phyloP scores from a whole-genome alignment of 2,888 invertebrate species.

The Drosophila melanosoma region DNA sequence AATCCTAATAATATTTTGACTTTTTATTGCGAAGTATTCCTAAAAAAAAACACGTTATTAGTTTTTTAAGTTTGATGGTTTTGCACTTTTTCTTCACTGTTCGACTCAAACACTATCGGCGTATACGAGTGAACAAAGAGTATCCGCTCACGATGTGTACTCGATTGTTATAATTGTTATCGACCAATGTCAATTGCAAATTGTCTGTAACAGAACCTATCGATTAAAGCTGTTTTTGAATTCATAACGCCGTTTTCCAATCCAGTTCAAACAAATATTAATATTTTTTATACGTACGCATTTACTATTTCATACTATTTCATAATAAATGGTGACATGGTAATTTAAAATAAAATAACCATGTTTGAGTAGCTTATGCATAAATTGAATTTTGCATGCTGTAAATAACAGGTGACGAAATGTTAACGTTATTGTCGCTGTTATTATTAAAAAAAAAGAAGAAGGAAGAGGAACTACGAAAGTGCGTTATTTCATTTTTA shows the following conservation, averaged over 20 bases:
- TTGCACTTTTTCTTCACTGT: conserved; percentile 43
- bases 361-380: background rate
- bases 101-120: conserved; percentile 9
- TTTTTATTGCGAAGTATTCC: conserved; percentile 41
- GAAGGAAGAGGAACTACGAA: conserved; percentile 61
- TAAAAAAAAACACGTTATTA: conserved; percentile 37
- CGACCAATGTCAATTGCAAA: conserved; percentile 3
- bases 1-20: conserved; percentile 58
- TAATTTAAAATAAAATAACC: background rate
- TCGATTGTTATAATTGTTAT: conserved; percentile 6
- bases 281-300: background rate
- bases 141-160: conserved; percentile 19
- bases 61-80: conserved; percentile 32
- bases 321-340: background rate
- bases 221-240: background rate
- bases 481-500: conserved; percentile 79
- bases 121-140: conserved; percentile 2
- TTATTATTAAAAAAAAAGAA: conserved; percentile 59
- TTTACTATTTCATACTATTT: background rate
- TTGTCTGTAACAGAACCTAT: background rate
- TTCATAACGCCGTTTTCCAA: background rate
- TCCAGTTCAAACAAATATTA: background rate
- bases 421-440: conserved; percentile 35
- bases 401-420: conserved; percentile 33
- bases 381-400: conserved; percentile 12